Conservation (phyloP, 2,113 vertebrate species). For the Oxyura jamaicensis region DNA sequence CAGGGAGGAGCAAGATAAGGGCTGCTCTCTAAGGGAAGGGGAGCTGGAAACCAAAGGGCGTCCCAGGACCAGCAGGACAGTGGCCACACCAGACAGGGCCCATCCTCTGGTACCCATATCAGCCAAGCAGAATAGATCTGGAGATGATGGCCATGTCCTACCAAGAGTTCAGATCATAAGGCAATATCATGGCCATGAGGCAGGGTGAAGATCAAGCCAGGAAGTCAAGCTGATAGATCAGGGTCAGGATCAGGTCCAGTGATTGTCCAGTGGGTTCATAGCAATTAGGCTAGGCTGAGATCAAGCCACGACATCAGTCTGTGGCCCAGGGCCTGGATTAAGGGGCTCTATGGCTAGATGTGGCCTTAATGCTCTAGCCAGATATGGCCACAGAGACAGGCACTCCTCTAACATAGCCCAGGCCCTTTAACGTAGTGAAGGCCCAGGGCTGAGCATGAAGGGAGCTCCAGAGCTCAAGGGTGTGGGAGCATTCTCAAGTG, state of each 20-base stretch:
- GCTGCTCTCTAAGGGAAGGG: background rate
- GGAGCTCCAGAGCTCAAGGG: background rate
- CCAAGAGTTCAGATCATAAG: background rate
- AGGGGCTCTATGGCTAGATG: background rate
- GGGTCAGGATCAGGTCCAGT: background rate
- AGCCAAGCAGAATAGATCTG: background rate
- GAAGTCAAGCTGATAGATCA: background rate
- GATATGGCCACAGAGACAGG: rapidly evolving
- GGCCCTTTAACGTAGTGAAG: background rate
- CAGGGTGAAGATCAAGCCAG: background rate
- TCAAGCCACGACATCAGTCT: background rate
- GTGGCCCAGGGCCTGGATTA: background rate
- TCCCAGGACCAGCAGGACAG: background rate
- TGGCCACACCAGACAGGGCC: background rate
- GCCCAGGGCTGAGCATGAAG: background rate
- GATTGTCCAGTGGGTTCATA: background rate
- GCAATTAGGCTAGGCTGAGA: background rate
- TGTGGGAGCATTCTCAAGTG: background rate
- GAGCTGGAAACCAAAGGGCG: background rate
- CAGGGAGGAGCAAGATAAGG: background rate
- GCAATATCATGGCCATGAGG: background rate
- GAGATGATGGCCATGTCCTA: background rate
- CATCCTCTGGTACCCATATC: background rate
- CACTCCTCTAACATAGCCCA: background rate
- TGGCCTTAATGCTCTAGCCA: background rate